Conservation (phyloP, 2,888 invertebrate species). For the Cosmorhoe ocellata region DNA sequence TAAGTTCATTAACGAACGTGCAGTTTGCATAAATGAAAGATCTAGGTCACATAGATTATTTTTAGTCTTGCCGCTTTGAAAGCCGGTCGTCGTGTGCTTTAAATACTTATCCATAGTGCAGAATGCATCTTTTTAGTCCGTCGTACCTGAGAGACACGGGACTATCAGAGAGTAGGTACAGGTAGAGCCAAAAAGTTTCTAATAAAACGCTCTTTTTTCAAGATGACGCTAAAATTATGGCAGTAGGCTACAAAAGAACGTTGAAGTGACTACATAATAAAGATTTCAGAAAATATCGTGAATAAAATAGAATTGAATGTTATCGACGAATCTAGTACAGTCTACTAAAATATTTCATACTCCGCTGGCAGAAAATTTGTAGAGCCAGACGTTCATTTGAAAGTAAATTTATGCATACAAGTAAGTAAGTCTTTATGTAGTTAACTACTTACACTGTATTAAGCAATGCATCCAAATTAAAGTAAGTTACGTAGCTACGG, state of each 20-base stretch:
- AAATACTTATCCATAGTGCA: constrained; percentile 67
- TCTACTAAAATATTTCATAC: neutral
- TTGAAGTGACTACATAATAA: too few species aligned
- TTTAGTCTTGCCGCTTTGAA: constrained; percentile 61
- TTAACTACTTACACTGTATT: constrained; percentile 12
- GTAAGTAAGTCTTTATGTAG: constrained; percentile 11
- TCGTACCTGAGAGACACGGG: constrained; percentile 42
- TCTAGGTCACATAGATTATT: constrained; percentile 75
- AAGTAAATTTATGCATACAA: constrained; percentile 20
- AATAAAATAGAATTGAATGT: too few species aligned
- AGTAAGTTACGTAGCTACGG: constrained; percentile 39
- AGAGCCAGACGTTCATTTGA: constrained; percentile 12
- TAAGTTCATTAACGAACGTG: constrained; percentile 33
- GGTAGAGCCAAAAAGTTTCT: too few species aligned
- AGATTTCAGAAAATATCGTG: too few species aligned
- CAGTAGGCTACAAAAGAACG: too few species aligned
- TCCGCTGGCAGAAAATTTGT: neutral
- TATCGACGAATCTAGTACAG: too few species aligned
- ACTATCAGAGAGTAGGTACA: constrained; percentile 16
- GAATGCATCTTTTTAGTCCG: constrained; percentile 56
- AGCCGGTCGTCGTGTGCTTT: constrained; percentile 63
- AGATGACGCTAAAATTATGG: too few species aligned
- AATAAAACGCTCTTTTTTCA: too few species aligned
- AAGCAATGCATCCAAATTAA: constrained; percentile 38
- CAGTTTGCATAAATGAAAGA: constrained; percentile 46